A percentile compares a stretch with the other conserved stretches of the same genome.
Conservation (phyloP, 2,797 vertebrate genomes). For the Melanotaenia maccullochi region DNA sequence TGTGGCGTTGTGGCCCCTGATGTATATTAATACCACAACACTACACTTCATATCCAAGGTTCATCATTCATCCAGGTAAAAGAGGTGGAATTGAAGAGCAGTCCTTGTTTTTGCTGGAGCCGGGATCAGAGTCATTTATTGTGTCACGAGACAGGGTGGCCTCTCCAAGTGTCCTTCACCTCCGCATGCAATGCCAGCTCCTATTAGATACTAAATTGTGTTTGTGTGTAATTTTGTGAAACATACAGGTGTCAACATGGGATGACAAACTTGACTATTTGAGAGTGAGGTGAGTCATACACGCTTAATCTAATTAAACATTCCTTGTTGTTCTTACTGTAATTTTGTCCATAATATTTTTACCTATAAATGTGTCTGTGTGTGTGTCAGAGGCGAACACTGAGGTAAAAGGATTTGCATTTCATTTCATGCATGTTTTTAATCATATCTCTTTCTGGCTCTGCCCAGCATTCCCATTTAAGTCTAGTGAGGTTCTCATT, state of each 20-base stretch:
- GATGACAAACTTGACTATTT: conserved; percentile 15
- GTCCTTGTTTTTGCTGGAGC: conserved; percentile 77
- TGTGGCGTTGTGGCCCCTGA: conserved; percentile 88
- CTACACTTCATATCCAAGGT: conserved; percentile 76
- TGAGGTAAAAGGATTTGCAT: conserved; percentile 72
- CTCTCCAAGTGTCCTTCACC: conserved; percentile 69
- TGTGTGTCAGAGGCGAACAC: conserved; percentile 11
- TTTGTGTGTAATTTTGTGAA: conserved; percentile 44
- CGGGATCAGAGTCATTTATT: conserved; percentile 76
- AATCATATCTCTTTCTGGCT: conserved; percentile 68
- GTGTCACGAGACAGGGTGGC: conserved; percentile 64
- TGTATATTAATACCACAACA: conserved; percentile 94
- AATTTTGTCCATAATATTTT: not conserved
- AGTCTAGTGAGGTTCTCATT: conserved; percentile 65
- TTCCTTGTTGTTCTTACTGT: not conserved
- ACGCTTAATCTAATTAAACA: conserved; percentile 3
- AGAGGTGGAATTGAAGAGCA: conserved; percentile 80
- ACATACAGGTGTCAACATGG: conserved; percentile 18
- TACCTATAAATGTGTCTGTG: conserved; percentile 15
- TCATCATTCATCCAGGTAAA: conserved; percentile 77
- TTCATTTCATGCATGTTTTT: conserved; percentile 78
- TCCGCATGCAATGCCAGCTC: conserved; percentile 48
- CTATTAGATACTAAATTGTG: conserved; percentile 51
- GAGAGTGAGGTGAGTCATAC: not conserved
- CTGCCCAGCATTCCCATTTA: conserved; percentile 67